phyloP scores from a whole-genome alignment of 64 coral and sea anemone species.

The Anthopleura sola region DNA sequence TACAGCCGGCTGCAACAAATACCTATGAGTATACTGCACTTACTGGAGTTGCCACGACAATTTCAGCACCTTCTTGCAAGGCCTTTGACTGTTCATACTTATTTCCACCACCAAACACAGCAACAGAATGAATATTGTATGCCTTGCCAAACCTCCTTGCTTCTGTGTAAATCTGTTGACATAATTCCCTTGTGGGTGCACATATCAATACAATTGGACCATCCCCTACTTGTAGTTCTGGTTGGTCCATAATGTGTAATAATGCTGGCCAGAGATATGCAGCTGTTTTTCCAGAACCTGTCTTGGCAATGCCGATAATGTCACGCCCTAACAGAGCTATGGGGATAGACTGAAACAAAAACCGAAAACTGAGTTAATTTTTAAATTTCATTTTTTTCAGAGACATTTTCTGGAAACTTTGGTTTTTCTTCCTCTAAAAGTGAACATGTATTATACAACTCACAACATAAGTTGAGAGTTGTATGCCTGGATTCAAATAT shows the following conservation, averaged over 20 bases:
- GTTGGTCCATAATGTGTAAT: constrained; percentile 94
- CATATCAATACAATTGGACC: constrained; percentile 98
- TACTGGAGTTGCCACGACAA: constrained; percentile 98
- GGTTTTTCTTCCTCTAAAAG: too few relatives aligned
- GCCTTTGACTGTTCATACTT: constrained; percentile 97
- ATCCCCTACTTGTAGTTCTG: constrained; percentile 82
- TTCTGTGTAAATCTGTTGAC: constrained; percentile 93
- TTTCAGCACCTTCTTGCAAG: constrained; percentile 89
- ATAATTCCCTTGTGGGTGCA: constrained; percentile 96
- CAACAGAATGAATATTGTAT: constrained; percentile 90
- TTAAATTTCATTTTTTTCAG: too few relatives aligned
- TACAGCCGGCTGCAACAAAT: too few relatives aligned
- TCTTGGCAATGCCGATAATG: constrained; percentile 98
- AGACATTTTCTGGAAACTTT: too few relatives aligned
- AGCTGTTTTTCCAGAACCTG: constrained; percentile 97
- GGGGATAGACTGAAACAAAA: constrained; percentile 64
- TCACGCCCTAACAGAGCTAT: constrained; percentile 90
- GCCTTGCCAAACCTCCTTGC: constrained; percentile 90
- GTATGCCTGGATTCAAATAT: too few relatives aligned
- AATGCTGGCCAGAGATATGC: constrained; percentile 95
- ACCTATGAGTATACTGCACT: constrained; percentile 21
- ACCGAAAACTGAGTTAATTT: not conserved
- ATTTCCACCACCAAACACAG: constrained; percentile 98
- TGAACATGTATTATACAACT: too few relatives aligned
- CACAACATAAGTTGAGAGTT: too few relatives aligned